Evolutionary conservation across 1,140 invertebrate genomes (phyloP), one percentile per base, ranked within the genome.

Genomic region (Dermatophagoides farinae): DNA sequence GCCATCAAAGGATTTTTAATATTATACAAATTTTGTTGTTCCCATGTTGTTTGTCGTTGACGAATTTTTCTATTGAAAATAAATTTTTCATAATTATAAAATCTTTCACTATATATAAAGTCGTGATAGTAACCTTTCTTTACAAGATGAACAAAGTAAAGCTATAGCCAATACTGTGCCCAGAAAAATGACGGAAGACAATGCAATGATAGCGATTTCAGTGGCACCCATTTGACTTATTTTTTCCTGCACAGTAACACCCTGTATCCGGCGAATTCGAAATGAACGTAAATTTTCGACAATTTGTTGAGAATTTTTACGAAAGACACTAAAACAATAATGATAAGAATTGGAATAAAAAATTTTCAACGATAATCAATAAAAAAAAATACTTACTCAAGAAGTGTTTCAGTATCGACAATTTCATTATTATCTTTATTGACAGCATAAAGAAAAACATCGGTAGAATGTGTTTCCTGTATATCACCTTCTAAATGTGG

Each of bases 371-470:
- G 10, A 37, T 23, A 47, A 12, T 23, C 55, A 47, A 44, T 37
- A 57, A 61, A 53, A 31, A 31, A 14, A 43, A 54, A 66, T 38
- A 70, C 76, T 79, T 75, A 85, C 83, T 77, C 80, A 70, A 85
- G 78, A 23, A 88, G 67, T 0, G 79, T 77, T 52, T 84, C 82
- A 76, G 82, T 85, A 68, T 88, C 83, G 51, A 88, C 77, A 60
- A 88, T 80, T 1, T 82, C 76, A 68, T 88, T 87, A 0, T 83
- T 79, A 57, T 80, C 71, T 2, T 81, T 82, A 72, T 88, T 84
- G 9, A 88, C 82, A 0, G 82, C 85, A 67, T 88, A 88, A 40
- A 88, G 74, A 64, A 85, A 87, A 71, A 87, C 76, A 65, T 88
- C 84, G 31, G 85, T 87, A 25, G 80, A 80, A 25, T 73, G 75